Base-by-base conservation (phyloP, 2,888 invertebrate species). In the Coenonympha glycerion region DNA sequence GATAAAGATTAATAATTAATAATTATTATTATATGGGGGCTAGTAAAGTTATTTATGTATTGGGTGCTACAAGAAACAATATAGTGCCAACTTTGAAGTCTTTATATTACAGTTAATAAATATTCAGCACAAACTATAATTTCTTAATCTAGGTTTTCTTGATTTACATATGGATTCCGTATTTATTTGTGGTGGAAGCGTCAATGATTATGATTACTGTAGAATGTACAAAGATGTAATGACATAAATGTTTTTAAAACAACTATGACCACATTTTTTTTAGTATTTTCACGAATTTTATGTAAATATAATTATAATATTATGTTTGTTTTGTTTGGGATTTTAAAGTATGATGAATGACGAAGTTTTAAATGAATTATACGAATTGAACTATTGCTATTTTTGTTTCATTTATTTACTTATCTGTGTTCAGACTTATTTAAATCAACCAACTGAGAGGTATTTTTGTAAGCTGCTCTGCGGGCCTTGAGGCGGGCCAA, bases 51-150 rank as follows among this genome's bases (percentile, higher is more conserved):
- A n/a, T n/a, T n/a, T 50, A 49, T 36, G 49, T 59, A 52, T 46
- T 55, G 64, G 76, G 76, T 77, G 77, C 77, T 77, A 73, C 62
- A 55, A 61, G 52, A 58, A 69, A 66, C 55, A 55, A 59, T 60
- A 62, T 60, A 73, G 78, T 79, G 78, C 78, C 78, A 78, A 78
- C 22, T 67, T n/a, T 50, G 59, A 59, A 56, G 44, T 62, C 59
- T 60, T 45, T 56, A 49, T 64, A 59, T 54, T n/a, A 46, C 58
- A 48, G n/a, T n/a, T 47, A 44, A 56, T 40, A 47, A 47, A 42
- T 55, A 59, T 60, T 62, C 59, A 62, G 59, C 62, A 62, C 59
- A 62, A 60, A 56, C 39, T 2, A 2, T 24, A 6, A 46, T 42
- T 22, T 37, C 26, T 22, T 31, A n/a, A 11, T n/a, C n/a, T n/a